These are phyloP conservation scores for Triplophysa rosa DNA, from an alignment of 2,113 vertebrate genomes.

Conservation along the genomic window DNA sequence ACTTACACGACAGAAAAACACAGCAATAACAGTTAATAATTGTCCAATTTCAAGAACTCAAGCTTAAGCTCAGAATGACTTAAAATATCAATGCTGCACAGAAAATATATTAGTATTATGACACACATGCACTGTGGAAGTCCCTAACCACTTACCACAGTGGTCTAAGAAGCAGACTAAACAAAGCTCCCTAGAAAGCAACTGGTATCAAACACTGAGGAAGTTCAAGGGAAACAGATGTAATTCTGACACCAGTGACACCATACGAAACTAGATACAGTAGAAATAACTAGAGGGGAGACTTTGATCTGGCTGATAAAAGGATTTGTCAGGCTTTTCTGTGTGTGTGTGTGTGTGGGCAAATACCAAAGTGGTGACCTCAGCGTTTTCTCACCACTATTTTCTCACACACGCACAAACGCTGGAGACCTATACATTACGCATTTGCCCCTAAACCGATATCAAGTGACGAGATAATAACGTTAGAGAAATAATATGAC, in stretches of 20 bases:
- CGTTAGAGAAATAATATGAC: neutral
- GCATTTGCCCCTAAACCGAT: constrained; percentile 34
- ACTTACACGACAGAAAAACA: constrained; percentile 8
- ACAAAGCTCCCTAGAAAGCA: constrained; percentile 11
- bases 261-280: constrained; percentile 25
- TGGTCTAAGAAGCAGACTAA: neutral
- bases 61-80: neutral
- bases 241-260: constrained; percentile 24
- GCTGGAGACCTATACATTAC: constrained; percentile 34
- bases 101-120: neutral
- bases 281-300: constrained; percentile 25
- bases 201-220: neutral
- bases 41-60: constrained; percentile 1
- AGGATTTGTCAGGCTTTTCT: constrained; percentile 7
- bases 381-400: constrained; percentile 43
- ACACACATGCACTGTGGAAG: neutral
- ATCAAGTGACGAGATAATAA: constrained; percentile 24
- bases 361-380: constrained; percentile 40
- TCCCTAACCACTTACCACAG: neutral
- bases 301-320: constrained; percentile 48
- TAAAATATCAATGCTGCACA: neutral
- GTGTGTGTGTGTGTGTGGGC: too few species aligned
- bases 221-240: constrained; percentile 4
- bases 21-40: constrained; percentile 29
- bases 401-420: constrained; percentile 37